Conservation (phyloP, 1,140 invertebrate species). For the Mya arenaria region DNA sequence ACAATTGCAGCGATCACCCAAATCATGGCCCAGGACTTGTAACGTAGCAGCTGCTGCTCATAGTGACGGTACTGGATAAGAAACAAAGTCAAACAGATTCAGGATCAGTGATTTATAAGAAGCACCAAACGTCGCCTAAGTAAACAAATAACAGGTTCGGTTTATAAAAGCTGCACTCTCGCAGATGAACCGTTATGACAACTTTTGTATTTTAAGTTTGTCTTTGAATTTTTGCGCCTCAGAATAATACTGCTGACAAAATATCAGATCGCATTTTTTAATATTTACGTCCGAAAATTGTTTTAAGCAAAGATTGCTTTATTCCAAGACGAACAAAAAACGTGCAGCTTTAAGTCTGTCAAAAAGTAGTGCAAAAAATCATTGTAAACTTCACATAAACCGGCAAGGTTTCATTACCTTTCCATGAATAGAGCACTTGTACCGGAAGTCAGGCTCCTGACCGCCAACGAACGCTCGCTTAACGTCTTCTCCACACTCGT, state of each 20-base stretch:
- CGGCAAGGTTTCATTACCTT: constrained; percentile 26
- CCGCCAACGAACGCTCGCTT: neutral
- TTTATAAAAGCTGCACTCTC: too few species aligned
- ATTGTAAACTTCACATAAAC: neutral
- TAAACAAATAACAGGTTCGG: too few species aligned
- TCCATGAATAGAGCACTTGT: constrained; percentile 25
- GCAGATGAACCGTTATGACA: too few species aligned
- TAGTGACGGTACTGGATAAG: constrained; percentile 58
- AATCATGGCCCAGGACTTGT: constrained; percentile 68
- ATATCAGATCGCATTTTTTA: too few species aligned
- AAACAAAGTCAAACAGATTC: neutral
- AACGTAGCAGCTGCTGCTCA: constrained; percentile 68
- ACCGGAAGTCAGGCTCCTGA: constrained; percentile 2
- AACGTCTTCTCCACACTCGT: neutral
- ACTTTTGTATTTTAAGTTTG: too few species aligned
- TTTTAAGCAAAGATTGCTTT: too few species aligned
- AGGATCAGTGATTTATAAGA: neutral
- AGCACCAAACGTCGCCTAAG: neutral
- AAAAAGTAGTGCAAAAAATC: neutral
- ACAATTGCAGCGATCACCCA: constrained; percentile 64
- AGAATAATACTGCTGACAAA: too few species aligned
- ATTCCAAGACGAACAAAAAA: too few species aligned
- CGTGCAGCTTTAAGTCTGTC: neutral
- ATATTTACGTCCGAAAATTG: too few species aligned
- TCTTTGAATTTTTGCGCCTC: too few species aligned